Percentiles rank a stretch among this genome's conserved stretches.
Evolutionary conservation across 2,888 invertebrate genomes (phyloP).

Genomic region (Mayetiola destructor): DNA sequence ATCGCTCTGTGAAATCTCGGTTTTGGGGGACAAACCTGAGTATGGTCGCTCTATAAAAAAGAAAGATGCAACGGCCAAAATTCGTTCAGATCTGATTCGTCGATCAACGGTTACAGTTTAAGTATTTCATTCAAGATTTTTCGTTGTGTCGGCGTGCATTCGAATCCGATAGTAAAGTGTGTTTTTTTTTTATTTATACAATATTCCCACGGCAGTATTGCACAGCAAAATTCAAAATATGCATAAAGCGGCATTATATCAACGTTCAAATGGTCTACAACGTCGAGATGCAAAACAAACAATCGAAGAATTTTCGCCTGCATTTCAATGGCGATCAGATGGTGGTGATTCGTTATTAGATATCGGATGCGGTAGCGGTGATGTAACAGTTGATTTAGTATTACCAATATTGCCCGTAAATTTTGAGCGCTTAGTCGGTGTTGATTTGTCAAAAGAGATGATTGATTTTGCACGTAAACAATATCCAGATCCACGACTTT

Average conservation of each 20-base stretch:
- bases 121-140: too few relatives aligned
- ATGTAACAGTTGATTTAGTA: constrained; percentile 49
- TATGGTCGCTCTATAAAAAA: too few relatives aligned
- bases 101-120: too few relatives aligned
- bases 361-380: constrained; percentile 61
- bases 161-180: too few relatives aligned
- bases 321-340: constrained; percentile 42
- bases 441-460: constrained; percentile 59
- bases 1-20: too few relatives aligned
- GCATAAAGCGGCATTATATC: constrained; percentile 52
- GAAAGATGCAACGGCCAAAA: too few relatives aligned
- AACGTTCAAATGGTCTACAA: constrained; percentile 51
- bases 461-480: constrained; percentile 46
- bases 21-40: too few relatives aligned
- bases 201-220: neutral
- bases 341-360: constrained; percentile 45
- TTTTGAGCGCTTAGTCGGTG: constrained; percentile 43
- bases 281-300: constrained; percentile 48
- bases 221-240: constrained; percentile 29
- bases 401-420: constrained; percentile 44
- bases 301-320: constrained; percentile 45
- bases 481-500: constrained; percentile 35
- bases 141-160: too few relatives aligned
- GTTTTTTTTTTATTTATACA: neutral
- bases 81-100: too few relatives aligned